Evolutionary conservation across 2,888 invertebrate species (phyloP).

Genomic region (Xanthorhoe designata): DNA sequence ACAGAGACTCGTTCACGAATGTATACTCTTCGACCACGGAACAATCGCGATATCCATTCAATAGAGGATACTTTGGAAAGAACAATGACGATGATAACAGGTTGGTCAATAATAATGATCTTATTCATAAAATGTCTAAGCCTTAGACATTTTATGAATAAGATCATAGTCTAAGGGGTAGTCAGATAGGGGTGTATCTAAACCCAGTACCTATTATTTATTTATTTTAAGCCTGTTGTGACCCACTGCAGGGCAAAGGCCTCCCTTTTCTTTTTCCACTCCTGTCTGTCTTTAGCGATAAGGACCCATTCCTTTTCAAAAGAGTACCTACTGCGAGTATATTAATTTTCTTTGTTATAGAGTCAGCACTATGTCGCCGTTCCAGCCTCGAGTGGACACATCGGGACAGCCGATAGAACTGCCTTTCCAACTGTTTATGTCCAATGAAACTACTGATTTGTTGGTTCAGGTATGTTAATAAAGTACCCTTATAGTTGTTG

Average conservation of each 20-base stretch:
- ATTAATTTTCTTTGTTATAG: constrained; percentile 45
- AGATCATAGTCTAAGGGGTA: too few species aligned
- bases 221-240: too few species aligned
- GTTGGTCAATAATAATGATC: constrained; percentile 45
- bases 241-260: too few species aligned
- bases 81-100: constrained; percentile 48
- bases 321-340: too few species aligned
- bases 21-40: constrained; percentile 64
- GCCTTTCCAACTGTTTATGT: constrained; percentile 90
- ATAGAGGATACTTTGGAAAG: constrained; percentile 51
- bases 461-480: constrained; percentile 88
- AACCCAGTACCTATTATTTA: too few species aligned
- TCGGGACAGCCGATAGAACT: constrained; percentile 83
- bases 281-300: too few species aligned
- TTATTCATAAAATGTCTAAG: too few species aligned
- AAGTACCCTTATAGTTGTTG: too few species aligned
- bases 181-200: too few species aligned
- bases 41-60: constrained; percentile 54
- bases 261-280: too few species aligned
- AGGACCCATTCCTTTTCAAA: too few species aligned
- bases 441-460: constrained; percentile 91
- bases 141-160: too few species aligned
- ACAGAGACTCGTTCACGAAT: constrained; percentile 60
- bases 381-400: constrained; percentile 58
- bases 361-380: constrained; percentile 61